Percentiles rank a stretch among this genome's conserved stretches.
These are phyloP conservation scores for Hyperoplus lanceolatus DNA, from an alignment of 2,797 vertebrate species.

Conservation along the genomic window DNA sequence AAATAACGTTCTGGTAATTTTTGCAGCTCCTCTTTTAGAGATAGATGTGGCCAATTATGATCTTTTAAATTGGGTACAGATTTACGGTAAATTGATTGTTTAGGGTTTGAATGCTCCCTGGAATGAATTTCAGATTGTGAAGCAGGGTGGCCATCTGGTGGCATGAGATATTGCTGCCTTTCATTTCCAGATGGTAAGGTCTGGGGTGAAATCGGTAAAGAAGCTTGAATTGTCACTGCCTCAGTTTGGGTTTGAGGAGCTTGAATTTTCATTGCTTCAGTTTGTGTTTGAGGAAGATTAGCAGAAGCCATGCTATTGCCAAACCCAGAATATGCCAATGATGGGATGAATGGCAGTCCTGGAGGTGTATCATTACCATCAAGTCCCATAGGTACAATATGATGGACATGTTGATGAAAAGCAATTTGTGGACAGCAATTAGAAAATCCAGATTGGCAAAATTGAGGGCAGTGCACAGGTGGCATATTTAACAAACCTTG, in stretches of 20 bases:
- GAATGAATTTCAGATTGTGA: constrained; percentile 1
- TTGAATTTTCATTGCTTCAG: not conserved
- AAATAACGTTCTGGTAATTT: constrained; percentile 3
- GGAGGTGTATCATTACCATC: constrained; percentile 7
- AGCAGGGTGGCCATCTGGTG: constrained; percentile 59
- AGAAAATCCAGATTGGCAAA: constrained; percentile 55
- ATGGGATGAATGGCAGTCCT: constrained; percentile 17
- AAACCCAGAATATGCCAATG: constrained; percentile 16
- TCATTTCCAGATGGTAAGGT: constrained; percentile 12
- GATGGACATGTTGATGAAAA: constrained; percentile 80
- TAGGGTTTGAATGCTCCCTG: not conserved
- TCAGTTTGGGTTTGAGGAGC: not conserved
- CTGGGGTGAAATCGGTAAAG: constrained; percentile 15
- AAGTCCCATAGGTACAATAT: constrained; percentile 52
- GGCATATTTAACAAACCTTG: not conserved
- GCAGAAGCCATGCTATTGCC: not conserved
- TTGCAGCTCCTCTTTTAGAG: not conserved
- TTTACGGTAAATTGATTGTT: constrained; percentile 10
- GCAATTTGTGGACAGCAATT: constrained; percentile 78
- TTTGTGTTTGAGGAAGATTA: not conserved
- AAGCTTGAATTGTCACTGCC: not conserved
- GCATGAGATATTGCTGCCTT: constrained; percentile 33
- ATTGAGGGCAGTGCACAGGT: constrained; percentile 49
- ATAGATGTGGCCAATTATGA: constrained; percentile 17
- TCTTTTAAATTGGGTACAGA: constrained; percentile 1